Conservation (phyloP, 2,888 invertebrate species). For the Acanthacorydalis orientalis region DNA sequence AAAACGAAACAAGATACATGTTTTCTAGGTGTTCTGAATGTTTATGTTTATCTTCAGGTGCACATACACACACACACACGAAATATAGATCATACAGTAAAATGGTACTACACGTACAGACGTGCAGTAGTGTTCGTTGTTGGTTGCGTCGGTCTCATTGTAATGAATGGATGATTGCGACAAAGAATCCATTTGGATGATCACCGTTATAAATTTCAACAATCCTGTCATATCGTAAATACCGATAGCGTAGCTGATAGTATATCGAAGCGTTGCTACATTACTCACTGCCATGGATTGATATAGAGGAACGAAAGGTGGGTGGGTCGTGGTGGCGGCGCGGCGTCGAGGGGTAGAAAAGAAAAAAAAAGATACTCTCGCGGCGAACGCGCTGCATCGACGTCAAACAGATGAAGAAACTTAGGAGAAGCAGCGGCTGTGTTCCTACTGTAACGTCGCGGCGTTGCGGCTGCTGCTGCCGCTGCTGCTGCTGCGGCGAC, state of each 20-base stretch:
- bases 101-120: too few species aligned
- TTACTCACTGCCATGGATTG: slow-evolving; percentile 18
- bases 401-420: slow-evolving; percentile 17
- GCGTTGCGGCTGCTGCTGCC: slow-evolving; percentile 1
- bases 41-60: too few species aligned
- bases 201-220: not conserved
- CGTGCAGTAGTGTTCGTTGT: too few species aligned
- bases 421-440: slow-evolving; percentile 10
- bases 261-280: slow-evolving; percentile 12
- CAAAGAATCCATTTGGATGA: not conserved
- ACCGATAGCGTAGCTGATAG: slow-evolving; percentile 2
- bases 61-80: too few species aligned
- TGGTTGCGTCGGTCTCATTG: too few species aligned
- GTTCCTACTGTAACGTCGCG: slow-evolving; percentile 1
- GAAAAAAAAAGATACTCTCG: not conserved
- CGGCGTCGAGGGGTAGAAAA: not conserved
- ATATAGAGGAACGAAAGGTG: slow-evolving; percentile 9
- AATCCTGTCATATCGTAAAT: not conserved
- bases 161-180: too few species aligned
- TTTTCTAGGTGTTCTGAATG: too few species aligned
- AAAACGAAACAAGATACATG: too few species aligned
- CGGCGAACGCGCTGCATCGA: too few species aligned
- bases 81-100: too few species aligned
- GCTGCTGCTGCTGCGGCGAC: not conserved
- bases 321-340: not conserved